Percentiles rank a stretch among this genome's conserved stretches.
Conservation (phyloP, 2,797 vertebrate genomes). For the Silurus aristotelis region DNA sequence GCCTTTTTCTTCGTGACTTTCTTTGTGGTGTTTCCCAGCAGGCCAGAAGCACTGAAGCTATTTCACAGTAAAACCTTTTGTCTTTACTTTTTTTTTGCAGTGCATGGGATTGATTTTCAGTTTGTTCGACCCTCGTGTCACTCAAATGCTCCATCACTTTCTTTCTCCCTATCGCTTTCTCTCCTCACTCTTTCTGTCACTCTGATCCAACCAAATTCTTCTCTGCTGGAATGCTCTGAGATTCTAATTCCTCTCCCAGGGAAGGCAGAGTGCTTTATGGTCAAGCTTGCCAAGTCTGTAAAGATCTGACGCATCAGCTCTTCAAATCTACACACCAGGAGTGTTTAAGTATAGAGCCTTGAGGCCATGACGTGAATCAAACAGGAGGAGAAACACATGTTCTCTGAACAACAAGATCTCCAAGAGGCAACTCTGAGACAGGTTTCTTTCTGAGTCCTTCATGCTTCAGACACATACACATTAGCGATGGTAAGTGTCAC, state of each 20-base stretch:
- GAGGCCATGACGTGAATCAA: conserved; percentile 62
- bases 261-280: conserved; percentile 75
- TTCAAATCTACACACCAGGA: conserved; percentile 69
- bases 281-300: conserved; percentile 71
- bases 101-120: not conserved
- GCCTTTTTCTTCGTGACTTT: not conserved
- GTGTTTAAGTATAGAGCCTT: conserved; percentile 66
- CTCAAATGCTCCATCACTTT: conserved; percentile 13
- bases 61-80: not conserved
- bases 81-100: not conserved
- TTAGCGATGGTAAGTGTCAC: too few relatives aligned
- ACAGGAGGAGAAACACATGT: conserved; percentile 35
- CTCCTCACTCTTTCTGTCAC: conserved; percentile 25
- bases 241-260: conserved; percentile 71
- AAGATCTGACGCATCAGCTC: conserved; percentile 71
- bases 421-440: conserved; percentile 10
- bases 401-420: conserved; percentile 44
- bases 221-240: conserved; percentile 61
- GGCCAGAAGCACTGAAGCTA: not conserved
- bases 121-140: not conserved
- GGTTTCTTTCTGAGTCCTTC: not conserved
- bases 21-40: conserved; percentile 5
- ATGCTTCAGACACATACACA: conserved; percentile 21
- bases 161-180: conserved; percentile 4
- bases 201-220: not conserved